Conservation (phyloP, 2,888 invertebrate species). For the Agrotis clavis region DNA sequence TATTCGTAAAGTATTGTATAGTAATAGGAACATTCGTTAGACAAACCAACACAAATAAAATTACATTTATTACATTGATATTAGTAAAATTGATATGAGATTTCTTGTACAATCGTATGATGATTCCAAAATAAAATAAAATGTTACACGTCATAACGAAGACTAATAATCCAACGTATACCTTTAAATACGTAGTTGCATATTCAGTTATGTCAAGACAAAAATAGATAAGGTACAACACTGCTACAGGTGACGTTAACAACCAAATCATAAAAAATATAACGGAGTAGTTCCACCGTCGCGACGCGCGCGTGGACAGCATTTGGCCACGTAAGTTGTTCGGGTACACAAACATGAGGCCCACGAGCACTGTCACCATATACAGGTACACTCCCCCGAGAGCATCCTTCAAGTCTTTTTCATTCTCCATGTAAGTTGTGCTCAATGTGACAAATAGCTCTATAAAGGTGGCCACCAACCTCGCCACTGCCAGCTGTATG, state of each 20-base stretch:
- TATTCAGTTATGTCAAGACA: no score
- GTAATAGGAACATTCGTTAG: constrained; percentile 66
- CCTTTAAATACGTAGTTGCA: constrained; percentile 59
- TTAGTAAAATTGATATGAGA: constrained; percentile 13
- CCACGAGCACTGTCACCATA: constrained; percentile 74
- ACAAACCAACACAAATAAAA: constrained; percentile 75
- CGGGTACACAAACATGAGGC: constrained; percentile 80
- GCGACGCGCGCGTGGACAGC: constrained; percentile 71
- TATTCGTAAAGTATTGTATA: constrained; percentile 68
- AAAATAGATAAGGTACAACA: constrained; percentile 30
- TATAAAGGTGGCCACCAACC: constrained; percentile 70
- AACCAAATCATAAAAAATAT: constrained; percentile 71
- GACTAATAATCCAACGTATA: constrained; percentile 72
- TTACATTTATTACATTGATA: constrained; percentile 58
- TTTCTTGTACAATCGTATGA: constrained; percentile 51
- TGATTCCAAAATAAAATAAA: constrained; percentile 72
- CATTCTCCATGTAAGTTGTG: background rate
- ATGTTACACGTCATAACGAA: constrained; percentile 71
- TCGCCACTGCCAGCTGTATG: constrained; percentile 74
- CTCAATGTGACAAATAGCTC: background rate
- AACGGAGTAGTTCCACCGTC: constrained; percentile 61
- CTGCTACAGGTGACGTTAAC: constrained; percentile 69
- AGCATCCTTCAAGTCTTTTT: constrained; percentile 61
- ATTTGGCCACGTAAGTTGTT: constrained; percentile 80
- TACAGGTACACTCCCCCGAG: constrained; percentile 54